Evolutionary conservation across 2,888 invertebrate species (phyloP).

Genomic region (Blastobasis adustella): DNA sequence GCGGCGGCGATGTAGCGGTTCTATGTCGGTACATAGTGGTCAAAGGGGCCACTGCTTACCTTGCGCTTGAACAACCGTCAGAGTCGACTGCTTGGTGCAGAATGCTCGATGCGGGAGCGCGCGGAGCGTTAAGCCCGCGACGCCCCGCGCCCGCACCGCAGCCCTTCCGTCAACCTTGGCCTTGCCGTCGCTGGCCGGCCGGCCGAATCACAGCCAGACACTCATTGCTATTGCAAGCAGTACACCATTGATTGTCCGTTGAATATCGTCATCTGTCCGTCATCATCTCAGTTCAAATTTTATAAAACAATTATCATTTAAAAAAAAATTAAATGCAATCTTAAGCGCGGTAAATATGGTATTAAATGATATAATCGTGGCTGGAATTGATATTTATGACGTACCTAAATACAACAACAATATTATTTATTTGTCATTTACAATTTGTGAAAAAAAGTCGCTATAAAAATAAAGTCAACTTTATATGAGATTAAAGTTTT

Average conservation of each 20-base stretch:
- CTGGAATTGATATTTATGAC: too few species aligned
- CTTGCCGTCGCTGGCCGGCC: slow-evolving; percentile 51
- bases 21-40: slow-evolving; percentile 35
- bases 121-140: slow-evolving; percentile 66
- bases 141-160: slow-evolving; percentile 59
- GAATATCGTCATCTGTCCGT: slow-evolving; percentile 24
- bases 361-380: too few species aligned
- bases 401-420: too few species aligned
- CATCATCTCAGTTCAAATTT: slow-evolving; percentile 12
- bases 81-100: slow-evolving; percentile 75
- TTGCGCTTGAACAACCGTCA: slow-evolving; percentile 73
- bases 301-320: too few species aligned
- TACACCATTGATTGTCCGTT: slow-evolving; percentile 21
- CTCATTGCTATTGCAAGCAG: slow-evolving; percentile 30
- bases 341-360: too few species aligned
- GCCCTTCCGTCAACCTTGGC: slow-evolving; percentile 67
- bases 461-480: too few species aligned
- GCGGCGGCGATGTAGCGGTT: slow-evolving; percentile 26
- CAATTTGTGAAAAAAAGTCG: too few species aligned
- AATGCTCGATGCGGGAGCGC: slow-evolving; percentile 68
- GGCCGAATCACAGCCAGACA: slow-evolving; percentile 14
- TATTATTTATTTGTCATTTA: too few species aligned
- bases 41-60: slow-evolving; percentile 66
- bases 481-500: too few species aligned
- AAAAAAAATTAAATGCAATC: too few species aligned